Conservation (phyloP, 1,140 invertebrate genomes). For the Ericerus pela region DNA sequence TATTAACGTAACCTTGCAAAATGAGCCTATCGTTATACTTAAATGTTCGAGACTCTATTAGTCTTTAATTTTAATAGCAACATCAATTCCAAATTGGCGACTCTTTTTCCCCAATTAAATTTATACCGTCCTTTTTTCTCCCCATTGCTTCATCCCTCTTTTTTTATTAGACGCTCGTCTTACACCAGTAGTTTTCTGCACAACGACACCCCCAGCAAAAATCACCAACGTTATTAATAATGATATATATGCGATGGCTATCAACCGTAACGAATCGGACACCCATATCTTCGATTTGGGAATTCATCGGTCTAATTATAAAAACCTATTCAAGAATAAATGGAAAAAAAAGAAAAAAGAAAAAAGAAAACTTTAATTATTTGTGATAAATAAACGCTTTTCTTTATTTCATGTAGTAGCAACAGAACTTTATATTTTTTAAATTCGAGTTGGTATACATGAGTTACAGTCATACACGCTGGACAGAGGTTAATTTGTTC, state of each 20-base stretch:
- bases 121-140: background rate
- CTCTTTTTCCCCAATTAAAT: background rate
- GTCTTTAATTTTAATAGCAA: background rate
- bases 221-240: constrained; percentile 6
- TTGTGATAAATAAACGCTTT: too few species aligned
- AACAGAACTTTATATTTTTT: too few species aligned
- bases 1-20: background rate
- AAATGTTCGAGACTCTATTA: background rate
- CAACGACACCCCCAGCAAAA: background rate
- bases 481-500: too few species aligned
- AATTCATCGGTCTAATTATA: too few species aligned
- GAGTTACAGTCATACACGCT: too few species aligned
- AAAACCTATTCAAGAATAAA: too few species aligned
- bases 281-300: too few species aligned
- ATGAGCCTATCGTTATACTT: too few species aligned
- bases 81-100: background rate
- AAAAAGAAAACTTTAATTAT: too few species aligned
- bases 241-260: constrained; percentile 6
- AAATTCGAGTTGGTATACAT: too few species aligned
- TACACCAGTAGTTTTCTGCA: background rate
- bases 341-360: too few species aligned
- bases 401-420: too few species aligned
- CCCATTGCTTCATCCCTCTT: background rate
- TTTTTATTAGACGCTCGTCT: constrained; percentile 1
- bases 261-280: constrained; percentile 9